These are phyloP conservation scores for Galemys pyrenaicus DNA, from an alignment of 2,113 vertebrate species.

Conservation along the genomic window DNA sequence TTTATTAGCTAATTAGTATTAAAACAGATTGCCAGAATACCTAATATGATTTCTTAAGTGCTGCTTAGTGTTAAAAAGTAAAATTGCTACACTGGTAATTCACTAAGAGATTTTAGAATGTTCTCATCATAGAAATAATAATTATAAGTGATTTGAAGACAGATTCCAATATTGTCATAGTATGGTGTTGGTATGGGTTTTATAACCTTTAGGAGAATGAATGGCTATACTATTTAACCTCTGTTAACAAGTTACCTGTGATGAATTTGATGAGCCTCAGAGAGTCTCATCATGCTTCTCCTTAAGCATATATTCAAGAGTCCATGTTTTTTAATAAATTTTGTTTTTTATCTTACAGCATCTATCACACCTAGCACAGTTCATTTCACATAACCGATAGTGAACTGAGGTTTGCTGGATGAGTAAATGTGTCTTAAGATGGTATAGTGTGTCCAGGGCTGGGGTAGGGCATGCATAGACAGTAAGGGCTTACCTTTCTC, in stretches of 20 bases:
- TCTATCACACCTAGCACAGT: not conserved
- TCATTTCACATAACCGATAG: not conserved
- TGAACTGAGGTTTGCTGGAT: not conserved
- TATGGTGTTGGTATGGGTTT: not conserved
- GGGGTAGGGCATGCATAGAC: not conserved
- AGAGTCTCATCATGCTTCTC: too few species aligned
- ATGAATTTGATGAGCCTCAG: not conserved
- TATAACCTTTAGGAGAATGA: not conserved
- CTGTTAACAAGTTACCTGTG: not conserved
- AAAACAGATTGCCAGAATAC: conserved; percentile 72
- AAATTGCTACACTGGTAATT: conserved; percentile 73
- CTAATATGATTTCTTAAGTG: conserved; percentile 70
- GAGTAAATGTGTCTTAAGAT: not conserved
- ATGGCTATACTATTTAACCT: not conserved
- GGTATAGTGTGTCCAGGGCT: not conserved
- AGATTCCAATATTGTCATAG: not conserved
- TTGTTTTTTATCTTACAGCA: not conserved
- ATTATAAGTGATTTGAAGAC: conserved; percentile 64
- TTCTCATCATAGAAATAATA: conserved; percentile 75
- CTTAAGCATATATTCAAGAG: not conserved
- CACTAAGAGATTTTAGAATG: conserved; percentile 68
- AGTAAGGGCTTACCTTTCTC: not conserved
- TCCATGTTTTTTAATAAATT: not conserved
- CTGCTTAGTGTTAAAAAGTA: conserved; percentile 59
- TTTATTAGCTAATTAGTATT: conserved; percentile 75